Conservation (phyloP, 2,888 invertebrate species). For the Drosophila mimica region DNA sequence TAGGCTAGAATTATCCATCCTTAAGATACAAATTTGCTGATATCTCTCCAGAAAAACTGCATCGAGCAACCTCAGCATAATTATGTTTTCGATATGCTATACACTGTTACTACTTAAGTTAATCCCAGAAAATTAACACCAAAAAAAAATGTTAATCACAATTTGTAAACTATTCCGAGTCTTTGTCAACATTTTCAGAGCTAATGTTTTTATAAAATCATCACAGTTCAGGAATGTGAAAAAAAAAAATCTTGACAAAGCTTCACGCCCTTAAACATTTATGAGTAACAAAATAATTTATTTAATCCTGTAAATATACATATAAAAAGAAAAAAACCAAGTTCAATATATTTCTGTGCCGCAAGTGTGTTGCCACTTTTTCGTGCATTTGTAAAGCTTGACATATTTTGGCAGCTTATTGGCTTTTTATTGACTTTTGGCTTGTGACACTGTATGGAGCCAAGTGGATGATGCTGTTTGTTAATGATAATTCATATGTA, state of each 20-base stretch:
- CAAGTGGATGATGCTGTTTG: conserved; percentile 31
- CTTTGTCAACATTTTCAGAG: not conserved
- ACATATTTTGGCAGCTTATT: not conserved
- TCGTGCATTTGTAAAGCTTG: not conserved
- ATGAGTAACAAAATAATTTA: not conserved
- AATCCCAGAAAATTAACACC: not conserved
- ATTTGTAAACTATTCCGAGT: not conserved
- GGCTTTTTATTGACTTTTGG: conserved; percentile 3
- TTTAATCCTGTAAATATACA: not conserved
- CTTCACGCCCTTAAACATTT: not conserved
- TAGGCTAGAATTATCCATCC: conserved; percentile 20
- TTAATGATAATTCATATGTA: conserved; percentile 4
- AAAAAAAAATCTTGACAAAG: not conserved
- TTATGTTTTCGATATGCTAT: not conserved
- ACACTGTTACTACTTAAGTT: not conserved
- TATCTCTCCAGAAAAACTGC: not conserved
- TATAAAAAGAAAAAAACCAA: not conserved
- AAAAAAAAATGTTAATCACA: not conserved
- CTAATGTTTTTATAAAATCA: not conserved
- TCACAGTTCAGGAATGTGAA: not conserved
- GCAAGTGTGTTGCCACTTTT: not conserved
- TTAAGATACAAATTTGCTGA: not conserved
- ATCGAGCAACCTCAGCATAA: not conserved
- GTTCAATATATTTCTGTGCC: not conserved
- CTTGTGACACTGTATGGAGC: conserved; percentile 39